A percentile compares a stretch with the other conserved stretches of the same genome.
Evolutionary conservation across 2,888 invertebrate genomes (phyloP).

Genomic region (Mylabris sibirica): DNA sequence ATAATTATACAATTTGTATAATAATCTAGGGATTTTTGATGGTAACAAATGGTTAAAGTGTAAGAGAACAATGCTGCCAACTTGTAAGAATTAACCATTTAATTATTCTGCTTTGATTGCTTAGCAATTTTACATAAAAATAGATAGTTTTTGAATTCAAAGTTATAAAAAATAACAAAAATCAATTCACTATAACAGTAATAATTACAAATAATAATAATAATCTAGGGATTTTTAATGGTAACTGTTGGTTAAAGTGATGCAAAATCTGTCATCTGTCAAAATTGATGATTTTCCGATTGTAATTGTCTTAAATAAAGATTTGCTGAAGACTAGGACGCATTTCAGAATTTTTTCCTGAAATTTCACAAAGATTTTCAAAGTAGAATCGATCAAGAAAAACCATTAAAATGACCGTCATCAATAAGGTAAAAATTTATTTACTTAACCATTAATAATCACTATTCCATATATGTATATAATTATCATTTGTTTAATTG

Average conservation of each 20-base stretch:
- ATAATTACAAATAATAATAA: too few relatives aligned
- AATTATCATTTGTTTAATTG: constrained; percentile 24
- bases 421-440: constrained; percentile 41
- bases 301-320: not conserved
- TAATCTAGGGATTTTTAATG: too few relatives aligned
- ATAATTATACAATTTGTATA: too few relatives aligned
- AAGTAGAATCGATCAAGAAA: not conserved
- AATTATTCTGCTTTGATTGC: too few relatives aligned
- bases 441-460: not conserved
- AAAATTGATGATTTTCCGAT: constrained; percentile 22
- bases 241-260: not conserved
- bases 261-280: constrained; percentile 14
- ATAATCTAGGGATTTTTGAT: too few relatives aligned
- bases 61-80: too few relatives aligned
- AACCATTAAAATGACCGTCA: constrained; percentile 41
- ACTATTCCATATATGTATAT: not conserved
- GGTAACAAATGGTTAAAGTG: too few relatives aligned
- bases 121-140: too few relatives aligned
- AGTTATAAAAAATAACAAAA: too few relatives aligned
- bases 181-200: too few relatives aligned
- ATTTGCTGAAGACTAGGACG: not conserved
- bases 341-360: not conserved
- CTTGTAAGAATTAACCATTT: too few relatives aligned
- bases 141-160: too few relatives aligned
- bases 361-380: not conserved